Base-by-base conservation (phyloP, 2,888 invertebrate genomes). In the Morpho achilles region DNA sequence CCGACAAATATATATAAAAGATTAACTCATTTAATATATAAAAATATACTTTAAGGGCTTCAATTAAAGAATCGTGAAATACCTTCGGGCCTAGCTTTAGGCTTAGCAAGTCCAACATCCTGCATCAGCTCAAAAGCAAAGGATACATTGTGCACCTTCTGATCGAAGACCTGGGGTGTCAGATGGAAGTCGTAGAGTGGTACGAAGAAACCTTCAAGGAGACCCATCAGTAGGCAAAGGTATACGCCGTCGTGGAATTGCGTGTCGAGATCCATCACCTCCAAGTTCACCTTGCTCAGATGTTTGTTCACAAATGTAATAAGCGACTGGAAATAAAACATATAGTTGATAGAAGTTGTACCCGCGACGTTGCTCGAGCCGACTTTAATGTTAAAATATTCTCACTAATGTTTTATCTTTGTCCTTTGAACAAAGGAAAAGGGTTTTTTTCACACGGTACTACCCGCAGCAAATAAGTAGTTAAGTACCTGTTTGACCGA, bases 241-340 rank as follows among this genome's bases (percentile, higher is more conserved):
- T 97, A 98, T 2, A 99, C 99, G 0, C 99, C 99, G 84, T 99
- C 99, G 75, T 98, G 97, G 80, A 99, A 99, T 86, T 98, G 98
- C 1, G 94, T 94, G 73, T 98, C 99, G 72, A 99, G 88, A 77
- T 98, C 97, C 50, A 93, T 94, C 1, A 99, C 98, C 86, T 99
- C 99, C 67, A 99, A 92, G 82, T 99, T 99, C 66, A 99, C 94
- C 87, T 98, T 99, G 79, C 96, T 96, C 76, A 99, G 89, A 81
- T 99, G 98, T 82, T 99, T 99, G 86, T 99, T 99, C 3, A 98
- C 99, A 88, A 99, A 99, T 1, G 98, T 97, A n/a, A 99, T 94
- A 67, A 99, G 90, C 0, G 98, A 98, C 94, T 96, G 87, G 46
- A 92, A 92, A 61, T 65, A 72, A 72, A 9, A 43, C n/a, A n/a